Evolutionary conservation across 2,888 invertebrate species (phyloP), one percentile per base, ranked within the genome.

Genomic region (Ochropacha duplaris): DNA sequence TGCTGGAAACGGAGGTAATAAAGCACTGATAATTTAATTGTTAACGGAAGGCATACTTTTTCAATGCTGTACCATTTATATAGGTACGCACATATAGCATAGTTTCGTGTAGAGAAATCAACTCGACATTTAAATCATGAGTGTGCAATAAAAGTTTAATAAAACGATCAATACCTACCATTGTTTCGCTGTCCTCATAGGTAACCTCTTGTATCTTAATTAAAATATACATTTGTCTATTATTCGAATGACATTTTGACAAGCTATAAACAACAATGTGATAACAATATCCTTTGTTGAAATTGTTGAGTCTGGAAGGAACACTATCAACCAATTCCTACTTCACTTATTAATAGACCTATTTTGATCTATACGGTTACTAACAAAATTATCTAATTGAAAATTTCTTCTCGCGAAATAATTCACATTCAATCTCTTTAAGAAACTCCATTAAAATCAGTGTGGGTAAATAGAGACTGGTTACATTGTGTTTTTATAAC

Each of bases 401-500:
- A 31, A 31, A 6, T 28, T 31, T 31, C 31, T 12, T 12, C 8
- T 39, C 16, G 16, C 39, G 16, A n/a, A n/a, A 5, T n/a, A 39
- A n/a, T 39, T 36, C 36, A 14, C 14, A 39, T 4, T 16, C 1
- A 16, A n/a, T 16, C 0, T 39, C n/a, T 36, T 16, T 8, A n/a
- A 39, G 16, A 39, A 14, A 54, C 55, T 34, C 44, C 55, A 55
- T 57, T 54, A 60, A 50, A 56, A 55, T 56, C 58, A 49, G 44
- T 54, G 44, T 54, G 44, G 26, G 54, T 24, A 54, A 22, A 8
- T 24, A 9, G 5, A 39, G 39, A 11, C 36, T n/a, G 22, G 34
- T 49, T 34, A 31, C 28, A 52, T 52, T 49, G 50, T 28, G 16
- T 28, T 26, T 54, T 54, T 44, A 12, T 26, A 71, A 62, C 59